A percentile compares a stretch with the other conserved stretches of the same genome.
phyloP scores from a whole-genome alignment of 2,113 vertebrate genomes.

The Lepus timidus region DNA sequence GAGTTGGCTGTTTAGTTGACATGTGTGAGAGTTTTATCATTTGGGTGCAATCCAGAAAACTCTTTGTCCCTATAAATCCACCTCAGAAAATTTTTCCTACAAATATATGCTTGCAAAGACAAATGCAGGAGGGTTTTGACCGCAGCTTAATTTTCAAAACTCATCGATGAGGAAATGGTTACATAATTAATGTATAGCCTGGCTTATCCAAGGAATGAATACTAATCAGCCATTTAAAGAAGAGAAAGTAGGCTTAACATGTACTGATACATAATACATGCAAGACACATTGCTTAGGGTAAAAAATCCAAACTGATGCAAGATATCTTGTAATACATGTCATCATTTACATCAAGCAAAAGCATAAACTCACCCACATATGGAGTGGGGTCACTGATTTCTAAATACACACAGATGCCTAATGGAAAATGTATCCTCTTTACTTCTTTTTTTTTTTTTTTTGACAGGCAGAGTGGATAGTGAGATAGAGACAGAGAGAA shows the following conservation, averaged over 20 bases:
- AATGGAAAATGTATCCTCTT: not conserved
- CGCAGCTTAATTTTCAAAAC: not conserved
- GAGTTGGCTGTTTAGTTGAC: not conserved
- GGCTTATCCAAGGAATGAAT: not conserved
- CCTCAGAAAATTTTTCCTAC: not conserved
- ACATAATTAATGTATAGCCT: conserved; percentile 2
- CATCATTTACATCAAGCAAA: not conserved
- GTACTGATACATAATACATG: not conserved
- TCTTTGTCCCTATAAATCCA: not conserved
- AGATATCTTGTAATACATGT: not conserved
- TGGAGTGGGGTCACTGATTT: not conserved
- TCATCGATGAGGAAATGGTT: not conserved
- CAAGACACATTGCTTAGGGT: not conserved
- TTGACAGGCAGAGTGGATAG: too few species aligned
- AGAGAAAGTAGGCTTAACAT: not conserved
- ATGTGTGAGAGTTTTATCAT: not conserved
- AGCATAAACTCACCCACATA: not conserved
- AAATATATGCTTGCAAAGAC: not conserved
- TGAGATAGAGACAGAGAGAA: too few species aligned
- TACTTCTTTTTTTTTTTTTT: not conserved
- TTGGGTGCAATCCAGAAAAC: not conserved
- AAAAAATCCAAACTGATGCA: not conserved
- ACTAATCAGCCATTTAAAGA: not conserved
- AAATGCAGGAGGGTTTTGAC: not conserved
- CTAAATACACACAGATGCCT: not conserved